These are phyloP conservation scores for Enteromius argenteus DNA, from an alignment of 2,797 vertebrate species.

Conservation along the genomic window DNA sequence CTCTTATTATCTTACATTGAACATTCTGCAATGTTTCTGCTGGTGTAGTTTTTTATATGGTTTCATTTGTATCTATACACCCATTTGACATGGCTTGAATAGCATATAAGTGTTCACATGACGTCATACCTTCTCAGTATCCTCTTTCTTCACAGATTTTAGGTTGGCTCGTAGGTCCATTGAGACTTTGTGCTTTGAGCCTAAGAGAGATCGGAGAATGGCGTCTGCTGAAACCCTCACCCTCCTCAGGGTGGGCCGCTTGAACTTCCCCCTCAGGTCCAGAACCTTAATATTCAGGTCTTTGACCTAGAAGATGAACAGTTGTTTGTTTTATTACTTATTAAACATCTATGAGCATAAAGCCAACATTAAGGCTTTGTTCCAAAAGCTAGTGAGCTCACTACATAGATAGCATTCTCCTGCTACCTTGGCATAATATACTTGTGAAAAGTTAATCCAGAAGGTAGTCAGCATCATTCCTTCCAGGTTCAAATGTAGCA, in stretches of 20 bases:
- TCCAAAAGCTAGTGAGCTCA: not conserved
- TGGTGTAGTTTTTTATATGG: not conserved
- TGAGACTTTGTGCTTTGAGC: constrained; percentile 97
- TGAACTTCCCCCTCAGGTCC: constrained; percentile 95
- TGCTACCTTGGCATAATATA: too few species aligned
- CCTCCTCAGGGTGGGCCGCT: constrained; percentile 87
- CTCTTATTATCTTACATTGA: not conserved
- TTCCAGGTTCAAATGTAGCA: not conserved
- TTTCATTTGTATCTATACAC: not conserved
- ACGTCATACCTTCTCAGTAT: constrained; percentile 89
- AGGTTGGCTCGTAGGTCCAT: constrained; percentile 95
- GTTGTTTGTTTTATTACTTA: not conserved
- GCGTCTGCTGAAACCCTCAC: constrained; percentile 94
- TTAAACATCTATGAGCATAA: not conserved
- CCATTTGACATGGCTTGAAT: not conserved
- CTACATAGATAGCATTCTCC: not conserved
- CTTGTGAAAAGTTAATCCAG: not conserved
- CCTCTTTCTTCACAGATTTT: constrained; percentile 98
- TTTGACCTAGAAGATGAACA: constrained; percentile 83
- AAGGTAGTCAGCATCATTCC: not conserved
- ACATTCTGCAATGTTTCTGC: not conserved
- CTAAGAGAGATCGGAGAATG: constrained; percentile 93
- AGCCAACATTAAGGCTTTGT: not conserved
- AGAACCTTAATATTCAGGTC: constrained; percentile 94
- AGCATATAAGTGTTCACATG: not conserved